Percentiles rank a stretch among this genome's conserved stretches.
These are phyloP conservation scores for Forpus xanthops DNA, from an alignment of 2,797 vertebrate species.

Conservation along the genomic window DNA sequence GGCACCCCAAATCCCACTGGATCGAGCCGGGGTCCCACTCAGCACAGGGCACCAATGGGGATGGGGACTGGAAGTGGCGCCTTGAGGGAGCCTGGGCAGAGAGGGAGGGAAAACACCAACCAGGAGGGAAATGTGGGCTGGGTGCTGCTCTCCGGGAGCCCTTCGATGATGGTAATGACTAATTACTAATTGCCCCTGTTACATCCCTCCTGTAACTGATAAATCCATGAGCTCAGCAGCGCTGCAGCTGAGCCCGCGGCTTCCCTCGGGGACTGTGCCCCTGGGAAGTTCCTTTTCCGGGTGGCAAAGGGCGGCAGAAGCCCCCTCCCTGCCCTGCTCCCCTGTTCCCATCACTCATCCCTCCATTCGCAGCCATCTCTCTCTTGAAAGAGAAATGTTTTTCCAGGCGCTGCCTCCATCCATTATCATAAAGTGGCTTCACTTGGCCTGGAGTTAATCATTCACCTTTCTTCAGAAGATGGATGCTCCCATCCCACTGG, in stretches of 20 bases:
- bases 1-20: background rate
- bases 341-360: fast-evolving
- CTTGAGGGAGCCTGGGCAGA: background rate
- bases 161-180: background rate
- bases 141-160: background rate
- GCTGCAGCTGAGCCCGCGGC: background rate
- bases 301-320: background rate
- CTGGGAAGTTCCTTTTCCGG: background rate
- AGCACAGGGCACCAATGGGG: fast-evolving
- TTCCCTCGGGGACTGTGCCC: fast-evolving
- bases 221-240: fast-evolving
- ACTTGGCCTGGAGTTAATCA: slow-evolving; percentile 53
- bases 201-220: background rate
- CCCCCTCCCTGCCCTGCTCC: background rate
- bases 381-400: slow-evolving; percentile 36
- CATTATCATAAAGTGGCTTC: slow-evolving; percentile 51
- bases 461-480: slow-evolving; percentile 56
- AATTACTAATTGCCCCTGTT: background rate
- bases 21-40: fast-evolving
- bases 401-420: slow-evolving; percentile 2
- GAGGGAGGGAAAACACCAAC: background rate
- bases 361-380: fast-evolving
- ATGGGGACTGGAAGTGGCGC: fast-evolving
- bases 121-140: background rate
- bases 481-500: background rate